These are phyloP conservation scores for Bimastos eiseni DNA, from an alignment of 2,888 invertebrate genomes.

Conservation along the genomic window DNA sequence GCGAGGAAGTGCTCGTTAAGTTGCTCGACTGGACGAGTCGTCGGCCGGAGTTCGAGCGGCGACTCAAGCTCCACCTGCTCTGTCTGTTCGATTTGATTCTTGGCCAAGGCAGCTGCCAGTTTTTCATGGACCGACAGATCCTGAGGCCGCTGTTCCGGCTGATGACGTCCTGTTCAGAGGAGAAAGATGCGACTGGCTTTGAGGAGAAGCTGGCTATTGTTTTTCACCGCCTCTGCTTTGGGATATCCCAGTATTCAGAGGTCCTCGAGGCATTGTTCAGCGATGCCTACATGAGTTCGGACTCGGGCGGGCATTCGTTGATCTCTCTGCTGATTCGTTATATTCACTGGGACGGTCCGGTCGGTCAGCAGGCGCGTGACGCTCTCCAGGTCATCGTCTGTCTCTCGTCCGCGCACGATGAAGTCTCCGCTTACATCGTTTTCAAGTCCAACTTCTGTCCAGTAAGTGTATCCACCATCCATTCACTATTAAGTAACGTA, in stretches of 20 bases:
- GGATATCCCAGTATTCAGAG: slow-evolving; percentile 15
- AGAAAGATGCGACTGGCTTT: not conserved
- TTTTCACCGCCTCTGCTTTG: not conserved
- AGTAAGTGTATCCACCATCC: slow-evolving; percentile 65
- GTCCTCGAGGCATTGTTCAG: slow-evolving; percentile 2
- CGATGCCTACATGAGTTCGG: not conserved
- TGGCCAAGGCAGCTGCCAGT: not conserved
- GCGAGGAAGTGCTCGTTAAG: not conserved
- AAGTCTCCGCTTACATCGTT: slow-evolving; percentile 81
- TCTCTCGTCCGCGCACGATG: slow-evolving; percentile 78
- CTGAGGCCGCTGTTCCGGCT: not conserved
- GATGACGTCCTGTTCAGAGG: not conserved
- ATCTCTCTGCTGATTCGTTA: slow-evolving; percentile 82
- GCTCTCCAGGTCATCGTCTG: slow-evolving; percentile 87
- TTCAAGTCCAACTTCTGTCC: slow-evolving; percentile 89
- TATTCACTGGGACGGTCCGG: slow-evolving; percentile 84
- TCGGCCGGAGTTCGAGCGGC: not conserved
- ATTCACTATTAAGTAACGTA: not conserved
- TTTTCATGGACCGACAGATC: slow-evolving; percentile 16
- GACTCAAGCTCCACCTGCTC: not conserved
- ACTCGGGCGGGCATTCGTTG: not conserved
- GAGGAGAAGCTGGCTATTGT: slow-evolving; percentile 2
- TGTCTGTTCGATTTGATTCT: not conserved
- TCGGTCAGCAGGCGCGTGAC: slow-evolving; percentile 89
- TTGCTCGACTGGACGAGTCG: not conserved